Conservation (phyloP, 2,113 vertebrate species). For the Triplophysa dalaica region DNA sequence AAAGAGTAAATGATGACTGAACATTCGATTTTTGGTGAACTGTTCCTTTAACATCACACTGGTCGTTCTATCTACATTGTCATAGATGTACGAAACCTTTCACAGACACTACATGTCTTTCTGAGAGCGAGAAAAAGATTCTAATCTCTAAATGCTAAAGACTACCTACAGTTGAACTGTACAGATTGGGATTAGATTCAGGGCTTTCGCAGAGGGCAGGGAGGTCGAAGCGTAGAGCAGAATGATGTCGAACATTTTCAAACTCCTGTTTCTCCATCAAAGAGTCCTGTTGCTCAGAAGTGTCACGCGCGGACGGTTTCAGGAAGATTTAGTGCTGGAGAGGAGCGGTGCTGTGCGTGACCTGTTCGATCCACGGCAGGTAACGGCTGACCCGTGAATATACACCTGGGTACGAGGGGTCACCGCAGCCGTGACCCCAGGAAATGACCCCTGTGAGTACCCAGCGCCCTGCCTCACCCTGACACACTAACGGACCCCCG, state of each 20-base stretch:
- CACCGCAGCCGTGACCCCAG: slow-evolving; percentile 85
- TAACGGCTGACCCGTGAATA: slow-evolving; percentile 88
- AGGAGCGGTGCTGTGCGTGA: slow-evolving; percentile 55
- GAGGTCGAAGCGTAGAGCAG: slow-evolving; percentile 23
- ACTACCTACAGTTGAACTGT: slow-evolving; percentile 27
- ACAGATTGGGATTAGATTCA: slow-evolving; percentile 36
- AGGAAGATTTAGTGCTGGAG: slow-evolving; percentile 49
- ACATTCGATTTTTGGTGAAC: neutral
- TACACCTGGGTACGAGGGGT: slow-evolving; percentile 81
- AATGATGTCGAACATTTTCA: slow-evolving; percentile 24
- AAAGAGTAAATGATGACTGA: neutral
- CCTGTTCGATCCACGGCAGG: slow-evolving; percentile 83
- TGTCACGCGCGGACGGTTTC: neutral
- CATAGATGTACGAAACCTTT: slow-evolving; percentile 5
- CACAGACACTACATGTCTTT: slow-evolving; percentile 24
- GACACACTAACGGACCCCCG: slow-evolving; percentile 86
- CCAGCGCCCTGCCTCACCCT: slow-evolving; percentile 79
- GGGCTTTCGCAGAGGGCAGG: slow-evolving; percentile 15
- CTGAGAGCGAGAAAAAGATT: slow-evolving; percentile 17
- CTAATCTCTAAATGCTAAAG: slow-evolving; percentile 49
- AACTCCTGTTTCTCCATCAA: slow-evolving; percentile 34
- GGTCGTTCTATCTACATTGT: neutral
- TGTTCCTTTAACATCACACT: slow-evolving; percentile 18
- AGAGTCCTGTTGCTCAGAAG: slow-evolving; percentile 28
- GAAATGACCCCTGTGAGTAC: slow-evolving; percentile 83